phyloP scores from a whole-genome alignment of 2,113 vertebrate species.

The Megaceryle torquata region DNA sequence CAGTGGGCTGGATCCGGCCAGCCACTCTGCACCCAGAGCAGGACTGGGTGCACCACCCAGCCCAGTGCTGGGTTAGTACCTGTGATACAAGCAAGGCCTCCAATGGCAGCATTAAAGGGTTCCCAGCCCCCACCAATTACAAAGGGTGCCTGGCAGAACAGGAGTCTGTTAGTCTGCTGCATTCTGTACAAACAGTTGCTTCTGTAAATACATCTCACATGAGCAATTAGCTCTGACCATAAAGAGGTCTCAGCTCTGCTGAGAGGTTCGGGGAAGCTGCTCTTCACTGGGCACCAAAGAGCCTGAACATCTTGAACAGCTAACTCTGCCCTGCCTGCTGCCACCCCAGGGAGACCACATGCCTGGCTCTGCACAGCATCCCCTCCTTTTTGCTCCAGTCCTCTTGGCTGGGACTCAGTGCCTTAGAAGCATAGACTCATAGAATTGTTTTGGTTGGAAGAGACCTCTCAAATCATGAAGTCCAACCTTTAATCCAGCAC shows the following conservation, averaged over 20 bases:
- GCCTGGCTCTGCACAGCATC: neutral
- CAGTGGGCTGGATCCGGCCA: rapidly evolving
- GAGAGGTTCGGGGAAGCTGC: neutral
- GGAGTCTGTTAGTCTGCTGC: conserved; percentile 56
- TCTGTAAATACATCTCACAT: conserved; percentile 57
- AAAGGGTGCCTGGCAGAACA: conserved; percentile 49
- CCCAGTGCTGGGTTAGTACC: neutral
- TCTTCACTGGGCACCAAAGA: neutral
- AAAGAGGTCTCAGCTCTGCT: neutral
- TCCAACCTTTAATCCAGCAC: too few species aligned
- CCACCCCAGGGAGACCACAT: neutral
- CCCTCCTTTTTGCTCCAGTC: neutral
- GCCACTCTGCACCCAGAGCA: rapidly evolving
- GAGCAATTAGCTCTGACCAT: conserved; percentile 35
- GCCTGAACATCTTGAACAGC: neutral
- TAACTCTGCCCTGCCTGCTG: neutral
- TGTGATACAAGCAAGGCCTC: neutral
- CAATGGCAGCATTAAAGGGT: neutral
- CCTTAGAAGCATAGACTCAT: too few species aligned
- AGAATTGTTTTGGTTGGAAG: too few species aligned
- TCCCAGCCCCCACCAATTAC: conserved; percentile 42
- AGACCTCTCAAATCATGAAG: too few species aligned
- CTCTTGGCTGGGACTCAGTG: neutral
- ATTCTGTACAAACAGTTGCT: conserved; percentile 24
- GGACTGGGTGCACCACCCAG: neutral